These are phyloP conservation scores for Pempheris klunzingeri DNA, from an alignment of 2,797 vertebrate species.

Conservation along the genomic window DNA sequence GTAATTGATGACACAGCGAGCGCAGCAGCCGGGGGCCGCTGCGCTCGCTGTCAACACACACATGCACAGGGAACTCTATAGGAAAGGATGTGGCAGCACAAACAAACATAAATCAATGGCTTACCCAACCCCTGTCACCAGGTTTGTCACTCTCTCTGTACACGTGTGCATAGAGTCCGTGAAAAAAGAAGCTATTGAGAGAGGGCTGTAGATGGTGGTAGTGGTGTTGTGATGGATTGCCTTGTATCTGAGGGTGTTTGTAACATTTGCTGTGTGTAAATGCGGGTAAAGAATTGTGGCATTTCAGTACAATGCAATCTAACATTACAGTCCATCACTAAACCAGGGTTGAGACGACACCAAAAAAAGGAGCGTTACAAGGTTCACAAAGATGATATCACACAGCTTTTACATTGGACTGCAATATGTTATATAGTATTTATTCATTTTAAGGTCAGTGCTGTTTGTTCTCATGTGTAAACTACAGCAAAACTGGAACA, in stretches of 20 bases:
- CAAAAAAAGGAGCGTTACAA: neutral
- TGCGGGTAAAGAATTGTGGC: neutral
- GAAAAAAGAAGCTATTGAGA: neutral
- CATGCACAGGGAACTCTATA: conserved; percentile 22
- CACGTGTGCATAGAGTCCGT: neutral
- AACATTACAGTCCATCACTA: neutral
- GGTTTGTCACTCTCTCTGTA: neutral
- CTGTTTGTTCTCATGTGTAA: conserved; percentile 15
- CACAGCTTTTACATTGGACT: conserved; percentile 4
- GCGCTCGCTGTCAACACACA: conserved; percentile 38
- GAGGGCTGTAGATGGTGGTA: neutral
- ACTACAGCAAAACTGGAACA: conserved; percentile 41
- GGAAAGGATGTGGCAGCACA: conserved; percentile 35
- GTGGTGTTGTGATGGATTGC: neutral
- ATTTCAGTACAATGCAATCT: conserved; percentile 7
- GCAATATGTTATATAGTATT: conserved; percentile 2
- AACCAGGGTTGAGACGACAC: neutral
- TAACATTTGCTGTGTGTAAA: conserved; percentile 9
- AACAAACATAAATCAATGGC: conserved; percentile 58
- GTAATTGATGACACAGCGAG: conserved; percentile 63
- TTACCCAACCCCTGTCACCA: neutral
- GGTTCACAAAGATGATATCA: neutral
- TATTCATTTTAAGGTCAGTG: conserved; percentile 2
- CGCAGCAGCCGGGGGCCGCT: conserved; percentile 14
- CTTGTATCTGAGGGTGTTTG: conserved; percentile 6